phyloP scores from a whole-genome alignment of 2,797 vertebrate genomes.

The Ctenosaura bakeri region DNA sequence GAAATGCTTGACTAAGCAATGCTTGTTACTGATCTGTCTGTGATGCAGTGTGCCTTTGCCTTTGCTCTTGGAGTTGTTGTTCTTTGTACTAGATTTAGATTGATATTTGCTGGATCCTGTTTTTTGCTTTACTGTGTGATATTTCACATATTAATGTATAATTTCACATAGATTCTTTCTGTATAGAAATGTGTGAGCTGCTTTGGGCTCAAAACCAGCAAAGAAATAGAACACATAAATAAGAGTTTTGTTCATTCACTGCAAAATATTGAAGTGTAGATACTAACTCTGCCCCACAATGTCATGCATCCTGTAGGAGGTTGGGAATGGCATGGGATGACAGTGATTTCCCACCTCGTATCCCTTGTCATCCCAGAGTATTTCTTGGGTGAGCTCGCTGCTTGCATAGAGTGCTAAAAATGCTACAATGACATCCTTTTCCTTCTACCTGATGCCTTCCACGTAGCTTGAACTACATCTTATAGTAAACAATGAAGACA shows the following conservation, averaged over 20 bases:
- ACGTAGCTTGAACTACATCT: too few species aligned
- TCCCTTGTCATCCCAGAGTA: too few species aligned
- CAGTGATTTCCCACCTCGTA: too few species aligned
- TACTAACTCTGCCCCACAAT: background rate
- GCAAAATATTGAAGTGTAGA: background rate
- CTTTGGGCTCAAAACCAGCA: background rate
- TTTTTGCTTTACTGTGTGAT: background rate
- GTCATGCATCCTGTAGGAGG: background rate
- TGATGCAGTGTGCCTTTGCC: background rate
- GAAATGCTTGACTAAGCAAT: background rate
- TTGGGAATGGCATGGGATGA: background rate
- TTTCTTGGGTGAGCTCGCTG: too few species aligned
- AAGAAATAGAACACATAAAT: rapidly evolving
- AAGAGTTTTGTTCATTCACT: background rate
- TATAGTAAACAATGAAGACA: too few species aligned
- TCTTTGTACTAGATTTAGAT: background rate
- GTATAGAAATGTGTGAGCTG: background rate
- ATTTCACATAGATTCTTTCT: background rate
- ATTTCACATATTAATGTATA: background rate
- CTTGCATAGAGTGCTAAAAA: too few species aligned
- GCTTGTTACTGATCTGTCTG: background rate
- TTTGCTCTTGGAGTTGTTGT: background rate
- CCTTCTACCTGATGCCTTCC: too few species aligned
- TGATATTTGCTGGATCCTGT: background rate
- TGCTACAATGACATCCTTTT: too few species aligned